phyloP scores from a whole-genome alignment of 2,113 vertebrate genomes.

The Daphoenositta chrysoptera region DNA sequence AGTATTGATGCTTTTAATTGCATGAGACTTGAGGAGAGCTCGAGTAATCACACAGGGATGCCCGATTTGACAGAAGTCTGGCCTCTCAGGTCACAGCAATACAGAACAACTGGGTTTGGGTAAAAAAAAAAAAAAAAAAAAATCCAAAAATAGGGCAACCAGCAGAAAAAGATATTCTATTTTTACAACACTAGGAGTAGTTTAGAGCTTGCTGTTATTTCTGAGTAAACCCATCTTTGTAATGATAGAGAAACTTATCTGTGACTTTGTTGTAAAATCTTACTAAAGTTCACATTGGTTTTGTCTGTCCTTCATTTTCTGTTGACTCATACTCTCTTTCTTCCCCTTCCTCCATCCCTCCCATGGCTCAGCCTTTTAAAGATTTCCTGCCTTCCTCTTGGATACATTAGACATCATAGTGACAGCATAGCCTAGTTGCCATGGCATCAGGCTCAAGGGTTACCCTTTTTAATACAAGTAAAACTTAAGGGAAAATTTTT shows the following conservation, averaged over 20 bases:
- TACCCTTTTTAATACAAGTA: background rate
- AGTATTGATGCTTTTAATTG: constrained; percentile 20
- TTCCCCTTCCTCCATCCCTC: background rate
- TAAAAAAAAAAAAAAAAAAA: background rate
- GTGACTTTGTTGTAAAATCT: background rate
- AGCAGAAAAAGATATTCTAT: background rate
- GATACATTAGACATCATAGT: background rate
- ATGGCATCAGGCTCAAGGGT: background rate
- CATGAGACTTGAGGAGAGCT: background rate
- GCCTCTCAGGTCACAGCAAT: background rate
- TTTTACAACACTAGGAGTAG: background rate
- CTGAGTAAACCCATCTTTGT: background rate
- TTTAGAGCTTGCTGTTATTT: background rate
- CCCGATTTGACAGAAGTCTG: background rate
- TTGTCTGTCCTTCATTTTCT: background rate
- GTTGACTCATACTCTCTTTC: background rate
- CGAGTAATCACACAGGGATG: background rate
- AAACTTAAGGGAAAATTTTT: background rate
- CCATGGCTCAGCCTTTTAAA: background rate
- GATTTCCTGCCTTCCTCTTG: background rate
- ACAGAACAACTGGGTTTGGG: background rate
- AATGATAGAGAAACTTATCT: background rate
- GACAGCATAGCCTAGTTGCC: background rate
- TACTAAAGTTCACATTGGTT: background rate
- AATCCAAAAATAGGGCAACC: background rate